phyloP scores from a whole-genome alignment of 2,888 invertebrate species.

The Cataglyphis albicans region DNA sequence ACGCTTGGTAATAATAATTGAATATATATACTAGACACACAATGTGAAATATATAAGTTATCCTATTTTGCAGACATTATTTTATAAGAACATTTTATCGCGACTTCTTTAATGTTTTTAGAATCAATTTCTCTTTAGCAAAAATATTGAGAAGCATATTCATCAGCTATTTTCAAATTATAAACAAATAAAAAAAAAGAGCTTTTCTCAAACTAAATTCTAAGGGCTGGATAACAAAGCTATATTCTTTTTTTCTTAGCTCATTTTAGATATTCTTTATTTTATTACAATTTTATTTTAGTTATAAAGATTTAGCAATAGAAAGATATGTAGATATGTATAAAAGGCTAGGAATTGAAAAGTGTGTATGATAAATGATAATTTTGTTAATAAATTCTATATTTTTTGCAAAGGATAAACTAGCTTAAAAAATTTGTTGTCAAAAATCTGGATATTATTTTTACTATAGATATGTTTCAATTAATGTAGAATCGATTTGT shows the following conservation, averaged over 20 bases:
- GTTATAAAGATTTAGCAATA: no score
- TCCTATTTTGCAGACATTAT: neutral
- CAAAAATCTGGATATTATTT: neutral
- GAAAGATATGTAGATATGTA: no score
- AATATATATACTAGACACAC: neutral
- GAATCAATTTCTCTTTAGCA: neutral
- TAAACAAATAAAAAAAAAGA: neutral
- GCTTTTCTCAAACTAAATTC: neutral
- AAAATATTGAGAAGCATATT: neutral
- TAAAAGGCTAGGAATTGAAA: neutral
- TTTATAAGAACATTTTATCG: neutral
- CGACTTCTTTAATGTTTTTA: neutral
- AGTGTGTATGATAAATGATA: neutral
- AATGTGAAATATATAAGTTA: neutral
- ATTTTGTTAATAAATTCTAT: neutral
- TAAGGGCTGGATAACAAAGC: neutral
- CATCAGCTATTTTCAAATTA: neutral
- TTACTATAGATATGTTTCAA: neutral
- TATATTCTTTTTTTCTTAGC: neutral
- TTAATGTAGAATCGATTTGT: neutral
- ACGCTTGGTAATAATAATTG: conserved; percentile 79
- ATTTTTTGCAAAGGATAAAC: neutral
- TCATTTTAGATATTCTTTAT: neutral
- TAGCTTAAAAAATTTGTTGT: neutral
- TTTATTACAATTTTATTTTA: neutral